These are phyloP conservation scores for Oostethus manadensis DNA, from an alignment of 2,113 vertebrate species.

Conservation along the genomic window DNA sequence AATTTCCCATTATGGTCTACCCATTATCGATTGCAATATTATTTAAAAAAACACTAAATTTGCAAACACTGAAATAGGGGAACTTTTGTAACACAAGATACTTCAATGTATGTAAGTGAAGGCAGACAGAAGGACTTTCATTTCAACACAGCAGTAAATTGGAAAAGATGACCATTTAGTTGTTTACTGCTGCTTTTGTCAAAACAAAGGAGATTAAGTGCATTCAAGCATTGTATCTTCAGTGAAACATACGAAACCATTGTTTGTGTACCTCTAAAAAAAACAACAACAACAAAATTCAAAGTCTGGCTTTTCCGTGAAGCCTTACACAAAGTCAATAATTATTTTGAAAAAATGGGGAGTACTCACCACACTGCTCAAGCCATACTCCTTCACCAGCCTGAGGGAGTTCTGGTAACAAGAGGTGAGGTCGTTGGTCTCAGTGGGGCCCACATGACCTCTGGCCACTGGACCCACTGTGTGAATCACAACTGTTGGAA, in stretches of 20 bases:
- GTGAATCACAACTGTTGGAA: slow-evolving; percentile 89
- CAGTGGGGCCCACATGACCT: slow-evolving; percentile 80
- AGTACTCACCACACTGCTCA: slow-evolving; percentile 90
- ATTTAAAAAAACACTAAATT: too few species aligned
- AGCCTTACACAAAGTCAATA: slow-evolving; percentile 30
- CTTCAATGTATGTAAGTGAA: too few species aligned
- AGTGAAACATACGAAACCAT: slow-evolving; percentile 52
- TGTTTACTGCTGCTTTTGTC: slow-evolving; percentile 46
- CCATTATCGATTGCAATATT: slow-evolving; percentile 5
- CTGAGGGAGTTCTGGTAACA: slow-evolving; percentile 92
- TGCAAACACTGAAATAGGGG: too few species aligned
- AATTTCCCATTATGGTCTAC: too few species aligned
- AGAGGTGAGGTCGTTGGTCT: slow-evolving; percentile 85
- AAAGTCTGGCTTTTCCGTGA: slow-evolving; percentile 28
- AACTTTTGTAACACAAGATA: too few species aligned
- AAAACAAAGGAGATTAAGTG: slow-evolving; percentile 54
- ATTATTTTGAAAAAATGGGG: background rate
- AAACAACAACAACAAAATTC: slow-evolving; percentile 12
- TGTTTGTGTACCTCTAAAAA: slow-evolving; percentile 39
- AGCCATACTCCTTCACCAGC: slow-evolving; percentile 82
- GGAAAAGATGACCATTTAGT: slow-evolving; percentile 18
- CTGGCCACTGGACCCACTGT: slow-evolving; percentile 94
- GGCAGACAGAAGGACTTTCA: background rate
- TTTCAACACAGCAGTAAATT: background rate
- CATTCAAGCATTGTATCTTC: slow-evolving; percentile 48